A percentile compares a stretch with the other conserved stretches of the same genome.
Evolutionary conservation across 2,797 vertebrate species (phyloP).

Genomic region (Luscinia megarhynchos): DNA sequence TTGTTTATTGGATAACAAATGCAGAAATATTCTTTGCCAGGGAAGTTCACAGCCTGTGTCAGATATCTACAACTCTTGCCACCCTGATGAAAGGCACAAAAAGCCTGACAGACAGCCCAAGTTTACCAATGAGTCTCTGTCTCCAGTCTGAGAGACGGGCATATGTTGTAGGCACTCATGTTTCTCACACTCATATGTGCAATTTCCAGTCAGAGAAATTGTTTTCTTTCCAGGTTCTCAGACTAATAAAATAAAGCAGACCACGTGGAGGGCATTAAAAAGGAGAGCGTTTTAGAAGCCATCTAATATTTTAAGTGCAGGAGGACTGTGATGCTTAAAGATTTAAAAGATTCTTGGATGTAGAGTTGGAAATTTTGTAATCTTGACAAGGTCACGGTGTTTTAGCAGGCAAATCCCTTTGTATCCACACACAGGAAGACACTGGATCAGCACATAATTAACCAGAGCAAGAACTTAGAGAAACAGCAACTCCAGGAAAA

Average conservation of each 20-base stretch:
- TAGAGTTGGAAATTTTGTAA: background rate
- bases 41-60: background rate
- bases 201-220: background rate
- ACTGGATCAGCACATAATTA: background rate
- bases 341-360: background rate
- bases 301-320: background rate
- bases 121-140: background rate
- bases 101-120: background rate
- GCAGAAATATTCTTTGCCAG: background rate
- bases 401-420: background rate
- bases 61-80: background rate
- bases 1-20: background rate
- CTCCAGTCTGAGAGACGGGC: background rate
- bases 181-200: background rate
- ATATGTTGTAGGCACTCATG: background rate
- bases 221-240: background rate
- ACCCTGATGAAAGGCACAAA: background rate
- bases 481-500: background rate
- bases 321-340: background rate
- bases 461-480: background rate
- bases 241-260: background rate
- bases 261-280: background rate
- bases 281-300: background rate
- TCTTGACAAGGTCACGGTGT: background rate
- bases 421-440: accelerated